Conservation (phyloP, 2,888 invertebrate genomes). For the Pyrocoelia pectoralis region DNA sequence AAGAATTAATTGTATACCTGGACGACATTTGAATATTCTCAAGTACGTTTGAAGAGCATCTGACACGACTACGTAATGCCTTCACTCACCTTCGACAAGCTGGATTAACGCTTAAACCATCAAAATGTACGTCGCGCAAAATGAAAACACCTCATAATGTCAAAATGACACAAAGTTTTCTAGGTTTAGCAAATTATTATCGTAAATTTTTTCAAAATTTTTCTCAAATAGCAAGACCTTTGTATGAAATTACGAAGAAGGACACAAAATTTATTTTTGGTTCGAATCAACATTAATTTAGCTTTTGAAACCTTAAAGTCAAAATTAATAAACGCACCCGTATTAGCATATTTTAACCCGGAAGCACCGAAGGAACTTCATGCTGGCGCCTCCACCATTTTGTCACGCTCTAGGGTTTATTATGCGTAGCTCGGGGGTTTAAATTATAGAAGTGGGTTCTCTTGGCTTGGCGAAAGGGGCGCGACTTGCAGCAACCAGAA, state of each 20-base stretch:
- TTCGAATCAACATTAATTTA: constrained; percentile 26
- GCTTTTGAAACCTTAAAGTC: constrained; percentile 7
- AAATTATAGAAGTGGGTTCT: no score
- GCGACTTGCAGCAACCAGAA: no score
- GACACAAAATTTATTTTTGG: constrained; percentile 28
- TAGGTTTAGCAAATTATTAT: constrained; percentile 42
- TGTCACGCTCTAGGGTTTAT: no score
- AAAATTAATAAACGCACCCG: no score
- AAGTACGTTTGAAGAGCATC: constrained; percentile 33
- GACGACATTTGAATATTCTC: constrained; percentile 41
- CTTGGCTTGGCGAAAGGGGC: no score
- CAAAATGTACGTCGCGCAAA: constrained; percentile 23
- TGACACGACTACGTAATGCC: constrained; percentile 29
- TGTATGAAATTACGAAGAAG: constrained; percentile 36
- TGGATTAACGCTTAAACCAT: constrained; percentile 35
- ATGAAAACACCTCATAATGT: constrained; percentile 14
- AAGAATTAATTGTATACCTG: constrained; percentile 37
- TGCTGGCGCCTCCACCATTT: constrained; percentile 16
- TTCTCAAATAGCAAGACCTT: constrained; percentile 39
- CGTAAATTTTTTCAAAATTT: constrained; percentile 44
- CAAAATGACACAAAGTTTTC: constrained; percentile 18
- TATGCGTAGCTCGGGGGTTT: no score
- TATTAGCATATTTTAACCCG: no score
- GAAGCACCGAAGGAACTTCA: constrained; percentile 9
- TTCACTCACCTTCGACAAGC: constrained; percentile 33